A percentile compares a stretch with the other conserved stretches of the same genome.
Evolutionary conservation across 1,140 invertebrate genomes (phyloP).

Genomic region (Lamellibrachia luymesi): DNA sequence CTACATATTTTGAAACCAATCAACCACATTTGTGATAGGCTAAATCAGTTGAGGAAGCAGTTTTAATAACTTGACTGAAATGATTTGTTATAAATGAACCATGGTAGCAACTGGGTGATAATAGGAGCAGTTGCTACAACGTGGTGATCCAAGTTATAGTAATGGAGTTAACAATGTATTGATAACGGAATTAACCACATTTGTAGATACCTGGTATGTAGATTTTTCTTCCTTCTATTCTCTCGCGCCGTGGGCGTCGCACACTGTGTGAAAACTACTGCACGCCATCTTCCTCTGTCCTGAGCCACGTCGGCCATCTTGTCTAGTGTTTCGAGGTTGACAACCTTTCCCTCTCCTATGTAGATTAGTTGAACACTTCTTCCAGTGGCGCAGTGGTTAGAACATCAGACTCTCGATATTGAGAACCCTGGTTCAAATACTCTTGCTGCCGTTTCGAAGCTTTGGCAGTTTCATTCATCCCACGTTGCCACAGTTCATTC

Average conservation of each 20-base stretch:
- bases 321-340: background rate
- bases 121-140: background rate
- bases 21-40: no score
- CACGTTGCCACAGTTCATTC: no score
- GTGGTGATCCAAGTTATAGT: background rate
- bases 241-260: background rate
- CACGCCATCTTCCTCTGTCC: background rate
- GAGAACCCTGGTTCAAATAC: no score
- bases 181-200: background rate
- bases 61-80: no score
- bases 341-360: background rate
- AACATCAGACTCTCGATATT: no score
- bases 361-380: background rate
- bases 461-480: no score
- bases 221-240: background rate
- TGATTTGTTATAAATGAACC: no score
- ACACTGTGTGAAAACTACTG: background rate
- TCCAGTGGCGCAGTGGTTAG: no score
- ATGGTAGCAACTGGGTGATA: background rate
- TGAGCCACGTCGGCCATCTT: background rate
- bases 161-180: background rate
- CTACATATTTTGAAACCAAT: no score
- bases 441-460: no score
- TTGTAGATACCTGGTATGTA: background rate
- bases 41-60: no score